Evolutionary conservation across 2,888 invertebrate genomes (phyloP).

Genomic region (Phymatocera aterrima): DNA sequence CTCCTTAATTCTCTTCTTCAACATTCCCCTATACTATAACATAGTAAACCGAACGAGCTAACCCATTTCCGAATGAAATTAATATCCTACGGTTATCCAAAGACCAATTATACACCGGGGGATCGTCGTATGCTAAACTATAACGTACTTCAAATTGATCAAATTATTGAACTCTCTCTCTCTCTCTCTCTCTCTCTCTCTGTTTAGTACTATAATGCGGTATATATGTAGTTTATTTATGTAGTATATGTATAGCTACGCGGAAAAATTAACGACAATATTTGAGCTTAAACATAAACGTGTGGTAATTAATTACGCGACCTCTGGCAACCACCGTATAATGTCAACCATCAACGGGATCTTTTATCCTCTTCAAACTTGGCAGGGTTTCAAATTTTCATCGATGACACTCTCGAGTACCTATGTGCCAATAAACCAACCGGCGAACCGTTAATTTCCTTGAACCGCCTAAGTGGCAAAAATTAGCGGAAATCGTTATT

Average conservation of each 20-base stretch:
- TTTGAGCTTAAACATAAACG: slow-evolving; percentile 3
- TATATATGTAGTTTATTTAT: background rate
- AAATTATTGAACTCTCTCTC: no score
- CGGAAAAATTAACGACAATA: slow-evolving; percentile 19
- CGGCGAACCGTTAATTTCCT: no score
- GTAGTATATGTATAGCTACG: background rate
- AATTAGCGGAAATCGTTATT: no score
- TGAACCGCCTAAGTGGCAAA: no score
- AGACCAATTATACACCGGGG: background rate
- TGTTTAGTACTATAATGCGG: no score
- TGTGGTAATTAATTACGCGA: slow-evolving; percentile 15
- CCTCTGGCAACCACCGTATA: background rate
- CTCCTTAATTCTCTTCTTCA: background rate
- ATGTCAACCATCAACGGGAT: background rate
- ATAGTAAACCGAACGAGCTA: background rate
- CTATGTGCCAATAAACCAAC: background rate
- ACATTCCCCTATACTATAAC: background rate
- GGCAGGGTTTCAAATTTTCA: slow-evolving; percentile 24
- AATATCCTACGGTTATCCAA: background rate
- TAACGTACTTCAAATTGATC: background rate
- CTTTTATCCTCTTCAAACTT: background rate
- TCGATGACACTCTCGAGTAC: slow-evolving; percentile 3
- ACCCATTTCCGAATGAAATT: background rate
- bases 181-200: no score
- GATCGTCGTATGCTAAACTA: background rate